Evolutionary conservation across 2,797 vertebrate species (phyloP).

Genomic region (Brachyalestes nurse): DNA sequence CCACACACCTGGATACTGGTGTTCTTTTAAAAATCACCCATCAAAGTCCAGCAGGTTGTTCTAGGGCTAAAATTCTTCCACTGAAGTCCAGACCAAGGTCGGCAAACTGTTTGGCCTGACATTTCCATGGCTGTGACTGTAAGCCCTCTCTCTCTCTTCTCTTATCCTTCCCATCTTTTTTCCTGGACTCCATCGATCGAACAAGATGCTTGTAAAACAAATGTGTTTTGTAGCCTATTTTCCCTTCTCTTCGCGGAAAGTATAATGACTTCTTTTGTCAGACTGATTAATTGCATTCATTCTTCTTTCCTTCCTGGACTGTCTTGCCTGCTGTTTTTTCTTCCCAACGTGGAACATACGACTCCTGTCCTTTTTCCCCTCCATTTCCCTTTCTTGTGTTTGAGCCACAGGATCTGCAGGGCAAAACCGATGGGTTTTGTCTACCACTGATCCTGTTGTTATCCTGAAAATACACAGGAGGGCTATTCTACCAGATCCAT

Average conservation of each 20-base stretch:
- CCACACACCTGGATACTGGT: neutral
- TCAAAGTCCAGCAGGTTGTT: neutral
- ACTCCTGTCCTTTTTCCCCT: slow-evolving; percentile 8
- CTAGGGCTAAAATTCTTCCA: slow-evolving; percentile 10
- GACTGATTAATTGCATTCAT: slow-evolving; percentile 59
- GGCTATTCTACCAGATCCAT: slow-evolving; percentile 38
- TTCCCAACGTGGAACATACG: slow-evolving; percentile 22
- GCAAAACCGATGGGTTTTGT: slow-evolving; percentile 35
- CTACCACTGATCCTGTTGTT: slow-evolving; percentile 46
- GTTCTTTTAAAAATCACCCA: neutral
- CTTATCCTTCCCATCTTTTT: slow-evolving; percentile 50
- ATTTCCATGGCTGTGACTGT: slow-evolving; percentile 51
- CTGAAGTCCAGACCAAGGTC: slow-evolving; percentile 11
- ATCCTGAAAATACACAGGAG: slow-evolving; percentile 40
- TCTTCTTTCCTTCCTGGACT: slow-evolving; percentile 50
- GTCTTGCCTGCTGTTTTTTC: slow-evolving; percentile 31
- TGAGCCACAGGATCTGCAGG: slow-evolving; percentile 28
- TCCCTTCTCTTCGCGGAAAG: slow-evolving; percentile 40
- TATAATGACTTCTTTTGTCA: slow-evolving; percentile 63
- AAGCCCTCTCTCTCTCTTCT: slow-evolving; percentile 24
- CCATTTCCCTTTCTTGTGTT: slow-evolving; percentile 37
- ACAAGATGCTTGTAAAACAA: slow-evolving; percentile 54
- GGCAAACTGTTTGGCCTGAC: slow-evolving; percentile 54
- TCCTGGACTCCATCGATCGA: slow-evolving; percentile 54
- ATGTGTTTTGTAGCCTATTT: slow-evolving; percentile 47